phyloP scores from a whole-genome alignment of 2,113 vertebrate species.

The Vicugna pacos region DNA sequence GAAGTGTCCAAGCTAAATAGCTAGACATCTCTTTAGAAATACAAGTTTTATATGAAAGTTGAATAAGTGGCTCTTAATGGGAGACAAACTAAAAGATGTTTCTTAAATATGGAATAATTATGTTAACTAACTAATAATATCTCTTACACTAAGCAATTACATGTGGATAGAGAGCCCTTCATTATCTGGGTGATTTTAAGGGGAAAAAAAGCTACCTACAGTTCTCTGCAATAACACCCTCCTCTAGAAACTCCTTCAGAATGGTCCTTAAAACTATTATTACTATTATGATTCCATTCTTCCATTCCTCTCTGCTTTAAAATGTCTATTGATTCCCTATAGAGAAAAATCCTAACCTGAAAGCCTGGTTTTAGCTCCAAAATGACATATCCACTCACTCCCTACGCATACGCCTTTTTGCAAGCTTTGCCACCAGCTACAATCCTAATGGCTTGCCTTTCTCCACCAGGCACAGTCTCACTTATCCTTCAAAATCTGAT shows the following conservation, averaged over 20 bases:
- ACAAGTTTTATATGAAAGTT: conserved; percentile 35
- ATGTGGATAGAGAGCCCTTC: not conserved
- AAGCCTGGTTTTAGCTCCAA: conserved; percentile 41
- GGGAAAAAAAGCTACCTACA: not conserved
- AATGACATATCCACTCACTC: not conserved
- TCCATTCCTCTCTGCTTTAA: conserved; percentile 35
- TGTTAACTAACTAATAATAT: conserved; percentile 29
- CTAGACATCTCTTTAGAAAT: conserved; percentile 27
- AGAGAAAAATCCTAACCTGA: conserved; percentile 56
- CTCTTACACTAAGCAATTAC: not conserved
- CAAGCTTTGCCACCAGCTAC: not conserved
- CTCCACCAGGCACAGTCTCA: not conserved
- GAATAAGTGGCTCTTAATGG: conserved; percentile 29
- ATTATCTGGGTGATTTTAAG: conserved; percentile 28
- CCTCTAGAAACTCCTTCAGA: not conserved
- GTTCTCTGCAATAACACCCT: conserved; percentile 21
- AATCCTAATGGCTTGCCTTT: not conserved
- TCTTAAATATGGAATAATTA: conserved; percentile 10
- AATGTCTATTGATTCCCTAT: not conserved
- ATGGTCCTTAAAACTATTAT: not conserved
- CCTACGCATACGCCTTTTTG: not conserved
- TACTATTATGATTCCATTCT: not conserved
- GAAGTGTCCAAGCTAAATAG: conserved; percentile 53
- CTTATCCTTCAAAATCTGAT: not conserved
- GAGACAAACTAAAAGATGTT: conserved; percentile 27